Evolutionary conservation across 2,888 invertebrate species (phyloP), one percentile per base, ranked within the genome.

Genomic region (Lordiphosa fenestrarum): DNA sequence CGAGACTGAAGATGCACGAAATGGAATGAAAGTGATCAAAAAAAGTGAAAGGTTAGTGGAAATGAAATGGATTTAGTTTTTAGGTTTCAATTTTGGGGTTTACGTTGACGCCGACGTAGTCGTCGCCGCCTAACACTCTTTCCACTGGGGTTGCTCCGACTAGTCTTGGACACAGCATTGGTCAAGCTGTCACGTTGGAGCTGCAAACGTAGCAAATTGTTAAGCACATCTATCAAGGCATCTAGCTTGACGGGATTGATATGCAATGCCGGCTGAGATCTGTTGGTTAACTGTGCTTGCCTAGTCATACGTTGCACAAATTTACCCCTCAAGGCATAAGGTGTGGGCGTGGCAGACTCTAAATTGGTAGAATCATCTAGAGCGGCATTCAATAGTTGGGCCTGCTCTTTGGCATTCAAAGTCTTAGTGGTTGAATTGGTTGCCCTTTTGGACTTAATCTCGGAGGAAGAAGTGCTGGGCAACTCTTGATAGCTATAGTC

Each of bases 241-340:
- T 86, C 86, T 3, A 86, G 62, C 49, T 86, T 86, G 0, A 68
- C 57, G 66, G 68, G 69, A 21, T 68, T 74, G 41, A 42, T 53
- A 7, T n/a, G 10, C 4, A 41, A 0, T 35, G 33, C 37, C 10
- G 51, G 25, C n/a, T 44, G 59, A 1, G 19, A 33, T 13, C 9
- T 30, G 25, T 25, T 13, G 30, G 15, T 13, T 10, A 47, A 40
- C 59, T 50, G 61, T 13, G 59, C 59, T 25, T 81, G 72, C 0
- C 82, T 72, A 4, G 82, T 46, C 4, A 67, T 49, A 0, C 83
- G 63, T 42, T 56, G 60, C 44, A 77, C 40, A 55, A 85, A 87
- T 58, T 86, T 85, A 0, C 87, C 87, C 37, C 87, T 73, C 64
- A 84, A 7, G 0, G 73, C 76, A 57, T 87, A 86, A 0, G 85